These are phyloP conservation scores for Prietella phreatophila DNA, from an alignment of 2,113 vertebrate genomes.

Conservation along the genomic window DNA sequence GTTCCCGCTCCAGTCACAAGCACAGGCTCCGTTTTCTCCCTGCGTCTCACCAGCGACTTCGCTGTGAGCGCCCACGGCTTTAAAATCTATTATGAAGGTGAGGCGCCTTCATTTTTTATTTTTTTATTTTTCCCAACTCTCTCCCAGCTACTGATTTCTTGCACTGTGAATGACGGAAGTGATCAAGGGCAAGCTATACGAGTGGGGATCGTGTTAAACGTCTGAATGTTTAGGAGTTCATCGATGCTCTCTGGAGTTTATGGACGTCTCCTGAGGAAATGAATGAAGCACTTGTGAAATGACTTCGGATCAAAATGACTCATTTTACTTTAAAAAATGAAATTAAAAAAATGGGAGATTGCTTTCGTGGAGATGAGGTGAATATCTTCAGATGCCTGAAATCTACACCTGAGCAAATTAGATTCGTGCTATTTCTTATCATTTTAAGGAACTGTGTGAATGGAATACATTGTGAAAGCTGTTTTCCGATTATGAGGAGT, in stretches of 20 bases:
- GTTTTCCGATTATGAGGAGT: not conserved
- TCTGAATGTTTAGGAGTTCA: too few species aligned
- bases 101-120: constrained; percentile 61
- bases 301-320: not conserved
- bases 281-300: not conserved
- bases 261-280: not conserved
- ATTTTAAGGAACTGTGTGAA: not conserved
- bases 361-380: not conserved
- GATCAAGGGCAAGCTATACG: not conserved
- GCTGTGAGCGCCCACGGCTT: constrained; percentile 98
- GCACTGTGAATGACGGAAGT: not conserved
- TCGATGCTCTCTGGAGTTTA: not conserved
- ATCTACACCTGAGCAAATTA: not conserved
- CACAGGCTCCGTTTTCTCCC: constrained; percentile 94
- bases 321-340: not conserved
- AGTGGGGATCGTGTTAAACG: not conserved
- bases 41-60: constrained; percentile 97
- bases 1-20: constrained; percentile 94
- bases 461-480: not conserved
- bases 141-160: not conserved
- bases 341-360: not conserved
- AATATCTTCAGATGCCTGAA: not conserved
- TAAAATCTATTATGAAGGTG: constrained; percentile 98
- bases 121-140: too few species aligned
- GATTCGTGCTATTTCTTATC: not conserved